A percentile compares a stretch with the other conserved stretches of the same genome.
phyloP scores from a whole-genome alignment of 2,888 invertebrate species.

The Caprella mutica region DNA sequence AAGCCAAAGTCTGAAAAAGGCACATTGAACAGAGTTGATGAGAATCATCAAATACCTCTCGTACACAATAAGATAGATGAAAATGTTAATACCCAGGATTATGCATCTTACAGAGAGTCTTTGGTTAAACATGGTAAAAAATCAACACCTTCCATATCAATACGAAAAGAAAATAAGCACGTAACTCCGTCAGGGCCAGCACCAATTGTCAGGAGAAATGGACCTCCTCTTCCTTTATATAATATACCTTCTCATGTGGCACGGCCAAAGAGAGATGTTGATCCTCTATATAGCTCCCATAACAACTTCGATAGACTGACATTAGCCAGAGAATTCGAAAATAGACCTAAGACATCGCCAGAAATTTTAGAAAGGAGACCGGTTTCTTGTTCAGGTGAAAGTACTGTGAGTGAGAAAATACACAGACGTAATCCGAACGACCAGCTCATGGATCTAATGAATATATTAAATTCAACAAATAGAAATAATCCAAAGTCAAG shows the following conservation, averaged over 20 bases:
- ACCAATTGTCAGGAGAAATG: conserved; percentile 5
- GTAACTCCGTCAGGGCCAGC: not conserved
- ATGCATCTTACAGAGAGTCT: conserved; percentile 15
- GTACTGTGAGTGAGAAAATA: conserved; percentile 16
- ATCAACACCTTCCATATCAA: not conserved
- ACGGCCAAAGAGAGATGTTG: not conserved
- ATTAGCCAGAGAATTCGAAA: conserved; percentile 35
- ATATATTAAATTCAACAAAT: conserved; percentile 22
- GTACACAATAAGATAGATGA: too few species aligned
- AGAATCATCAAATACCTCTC: too few species aligned
- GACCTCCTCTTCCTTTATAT: conserved; percentile 17
- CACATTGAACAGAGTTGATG: conserved; percentile 2
- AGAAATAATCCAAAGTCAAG: conserved; percentile 9
- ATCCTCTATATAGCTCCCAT: conserved; percentile 19
- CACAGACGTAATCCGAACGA: conserved; percentile 22
- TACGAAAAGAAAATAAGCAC: not conserved
- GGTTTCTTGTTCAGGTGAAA: conserved; percentile 9
- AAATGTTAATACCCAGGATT: not conserved
- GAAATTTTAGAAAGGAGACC: conserved; percentile 37
- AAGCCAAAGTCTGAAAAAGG: conserved; percentile 12
- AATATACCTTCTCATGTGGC: not conserved
- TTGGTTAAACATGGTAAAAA: conserved; percentile 11
- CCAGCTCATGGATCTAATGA: conserved; percentile 19
- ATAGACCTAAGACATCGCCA: conserved; percentile 41
- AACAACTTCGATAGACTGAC: conserved; percentile 24